Base-by-base conservation (phyloP, 2,888 invertebrate genomes). In the Caenorhabditis wallacei region DNA sequence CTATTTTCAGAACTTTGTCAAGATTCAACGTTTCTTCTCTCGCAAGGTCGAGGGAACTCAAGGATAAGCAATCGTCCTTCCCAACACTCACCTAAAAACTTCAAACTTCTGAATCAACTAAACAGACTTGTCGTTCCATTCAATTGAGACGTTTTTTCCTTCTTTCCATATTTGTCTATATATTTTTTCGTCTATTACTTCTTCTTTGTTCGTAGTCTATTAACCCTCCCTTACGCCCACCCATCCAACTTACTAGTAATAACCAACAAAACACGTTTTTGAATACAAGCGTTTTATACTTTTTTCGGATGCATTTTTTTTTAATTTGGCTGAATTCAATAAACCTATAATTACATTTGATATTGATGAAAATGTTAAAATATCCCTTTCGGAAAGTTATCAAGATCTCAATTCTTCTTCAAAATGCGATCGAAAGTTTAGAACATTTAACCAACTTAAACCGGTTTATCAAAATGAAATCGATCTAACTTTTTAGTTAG, bases 21-120 rank as follows among this genome's bases (percentile, higher is more conserved):
- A 89, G 54, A 85, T 90, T 46, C 89, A 89, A 68, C 89, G 90
- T 57, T 90, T 90, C 88, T 88, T 85, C 84, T 72, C 72, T 59
- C 80, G 87, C 66, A 85, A 84, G 74, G 71, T 74, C 68, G 87
- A 86, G 37, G 78, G 78, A 72, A 80, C 66, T 68, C 85, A 87
- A 68, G 87, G 87, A 70, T 87, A 83, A 84, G 46, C 22, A 1
- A 35, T 2, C 46, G 20, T 13, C 37, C 40, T 30, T 56, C 46
- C n/a, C 53, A 16, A 11, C 35, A 10, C 43, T n/a, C 35, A 20
- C 18, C 35, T 20, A 30, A 51, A 7, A 53, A 20, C 30, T 26
- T 53, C 51, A 51, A 59, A 16, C 13, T 53, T 53, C 53, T 18
- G 35, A 24, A 51, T 53, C 63, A n/a, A 16, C n/a, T n/a, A n/a